phyloP scores from a whole-genome alignment of 2,113 vertebrate species.

The Dryoscopus gambensis region DNA sequence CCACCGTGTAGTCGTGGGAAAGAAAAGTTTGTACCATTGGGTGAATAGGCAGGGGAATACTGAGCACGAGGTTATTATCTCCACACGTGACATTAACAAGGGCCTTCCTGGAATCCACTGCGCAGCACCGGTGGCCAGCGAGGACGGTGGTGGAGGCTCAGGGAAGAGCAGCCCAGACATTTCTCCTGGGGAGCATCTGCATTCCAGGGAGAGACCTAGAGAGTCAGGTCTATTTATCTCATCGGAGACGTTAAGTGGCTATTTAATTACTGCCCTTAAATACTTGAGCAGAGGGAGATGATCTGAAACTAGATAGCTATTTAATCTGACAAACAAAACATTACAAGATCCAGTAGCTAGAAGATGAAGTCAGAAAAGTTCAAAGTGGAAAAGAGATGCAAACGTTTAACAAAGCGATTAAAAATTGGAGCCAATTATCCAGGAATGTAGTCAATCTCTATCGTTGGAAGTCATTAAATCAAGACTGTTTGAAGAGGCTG shows the following conservation, averaged over 20 bases:
- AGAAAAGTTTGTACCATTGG: not conserved
- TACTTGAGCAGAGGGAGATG: not conserved
- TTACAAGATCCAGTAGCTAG: not conserved
- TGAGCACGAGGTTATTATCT: not conserved
- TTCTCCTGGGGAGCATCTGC: not conserved
- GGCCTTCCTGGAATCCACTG: not conserved
- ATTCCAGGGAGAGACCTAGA: not conserved
- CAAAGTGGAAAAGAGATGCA: not conserved
- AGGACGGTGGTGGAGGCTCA: not conserved
- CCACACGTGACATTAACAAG: not conserved
- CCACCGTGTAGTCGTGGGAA: constrained; percentile 22
- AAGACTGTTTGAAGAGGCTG: not conserved
- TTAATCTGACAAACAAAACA: constrained; percentile 29
- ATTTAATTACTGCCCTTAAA: constrained; percentile 45
- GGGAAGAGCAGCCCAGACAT: not conserved
- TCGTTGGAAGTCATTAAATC: not conserved
- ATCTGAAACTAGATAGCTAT: not conserved
- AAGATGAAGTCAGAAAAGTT: constrained; percentile 20
- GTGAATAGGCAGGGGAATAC: constrained; percentile 55
- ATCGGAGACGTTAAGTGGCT: not conserved
- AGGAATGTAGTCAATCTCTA: not conserved
- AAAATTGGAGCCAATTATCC: not conserved
- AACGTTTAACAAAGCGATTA: not conserved
- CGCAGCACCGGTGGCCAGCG: fast-evolving
- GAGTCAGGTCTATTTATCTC: not conserved